A percentile compares a stretch with the other conserved stretches of the same genome.
These are phyloP conservation scores for Spisula solida DNA, from an alignment of 2,888 invertebrate species.

Conservation along the genomic window DNA sequence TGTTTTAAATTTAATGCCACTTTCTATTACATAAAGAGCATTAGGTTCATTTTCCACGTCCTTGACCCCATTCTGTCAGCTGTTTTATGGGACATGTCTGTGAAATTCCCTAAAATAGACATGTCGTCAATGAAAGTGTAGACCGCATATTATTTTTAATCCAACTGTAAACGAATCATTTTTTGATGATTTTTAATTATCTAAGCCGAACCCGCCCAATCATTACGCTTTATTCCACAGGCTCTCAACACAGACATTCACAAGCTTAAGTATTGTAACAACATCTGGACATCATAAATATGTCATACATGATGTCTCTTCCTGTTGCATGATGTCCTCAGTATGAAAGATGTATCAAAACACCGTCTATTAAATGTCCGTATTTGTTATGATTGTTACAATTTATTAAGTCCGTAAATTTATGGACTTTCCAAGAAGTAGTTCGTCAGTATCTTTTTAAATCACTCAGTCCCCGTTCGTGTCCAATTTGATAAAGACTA, in stretches of 20 bases:
- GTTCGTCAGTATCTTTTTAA: no score
- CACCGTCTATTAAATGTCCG: neutral
- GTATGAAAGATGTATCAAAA: neutral
- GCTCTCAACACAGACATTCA: neutral
- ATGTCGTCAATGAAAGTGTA: constrained; percentile 21
- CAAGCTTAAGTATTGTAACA: neutral
- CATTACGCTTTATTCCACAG: neutral
- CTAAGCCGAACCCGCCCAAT: constrained; percentile 8
- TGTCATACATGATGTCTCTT: neutral
- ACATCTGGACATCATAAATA: neutral
- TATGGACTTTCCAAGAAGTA: no score
- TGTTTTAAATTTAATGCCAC: neutral
- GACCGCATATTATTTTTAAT: neutral
- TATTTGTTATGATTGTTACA: neutral
- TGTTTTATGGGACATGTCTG: neutral
- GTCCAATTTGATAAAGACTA: no score
- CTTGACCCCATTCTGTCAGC: neutral
- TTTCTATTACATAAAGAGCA: neutral
- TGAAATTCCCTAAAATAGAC: neutral
- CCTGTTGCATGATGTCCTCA: neutral
- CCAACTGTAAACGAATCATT: neutral
- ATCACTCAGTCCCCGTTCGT: no score
- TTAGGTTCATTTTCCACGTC: neutral
- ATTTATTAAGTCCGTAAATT: neutral
- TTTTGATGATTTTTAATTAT: constrained; percentile 20